Evolutionary conservation across 2,113 vertebrate genomes (phyloP), one percentile per base, ranked within the genome.

Genomic region (Carettochelys insculpta): DNA sequence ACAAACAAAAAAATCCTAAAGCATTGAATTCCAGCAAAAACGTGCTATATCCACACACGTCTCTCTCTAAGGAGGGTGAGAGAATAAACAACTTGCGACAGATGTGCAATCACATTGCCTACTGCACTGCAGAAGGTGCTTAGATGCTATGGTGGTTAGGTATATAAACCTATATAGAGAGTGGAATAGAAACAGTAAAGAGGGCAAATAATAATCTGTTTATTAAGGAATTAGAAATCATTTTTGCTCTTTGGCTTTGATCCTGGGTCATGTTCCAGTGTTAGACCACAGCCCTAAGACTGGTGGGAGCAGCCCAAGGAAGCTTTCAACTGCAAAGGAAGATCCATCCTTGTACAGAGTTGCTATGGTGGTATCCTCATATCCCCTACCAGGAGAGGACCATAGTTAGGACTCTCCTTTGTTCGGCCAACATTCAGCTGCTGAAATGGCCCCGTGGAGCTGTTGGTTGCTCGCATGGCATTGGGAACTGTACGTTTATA

Each of bases 171-270:
- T 31, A 29, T 13, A 58, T 6, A 58, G 11, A 11, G 11, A 50
- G 11, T 50, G 11, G 54, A 58, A 11, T 31, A 58, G 61, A 68
- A 38, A 68, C 38, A 68, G 38, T 68, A n/a, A 65, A 65, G 4
- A 34, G n/a, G 38, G n/a, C n/a, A 68, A 38, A n/a, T 68, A 38
- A 90, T 8, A 41, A 68, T 47, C 68, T 83, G 43, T 11, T 8
- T 31, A 83, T 83, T 82, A 84, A 82, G 83, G 84, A 94, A 93
- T 88, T 29, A 83, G 84, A 85, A 94, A 90, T 91, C 91, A 90
- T 65, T 84, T 85, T 43, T 14, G 19, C 31, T 52, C 48, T 65
- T 38, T 38, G 7, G 61, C n/a, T 14, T 38, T 68, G 61, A 38
- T 38, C n/a, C 3, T 38, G 20, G n/a, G n/a, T 38, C 14, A 68